phyloP scores from a whole-genome alignment of 2,888 invertebrate genomes.

The Bhutanitis thaidina region DNA sequence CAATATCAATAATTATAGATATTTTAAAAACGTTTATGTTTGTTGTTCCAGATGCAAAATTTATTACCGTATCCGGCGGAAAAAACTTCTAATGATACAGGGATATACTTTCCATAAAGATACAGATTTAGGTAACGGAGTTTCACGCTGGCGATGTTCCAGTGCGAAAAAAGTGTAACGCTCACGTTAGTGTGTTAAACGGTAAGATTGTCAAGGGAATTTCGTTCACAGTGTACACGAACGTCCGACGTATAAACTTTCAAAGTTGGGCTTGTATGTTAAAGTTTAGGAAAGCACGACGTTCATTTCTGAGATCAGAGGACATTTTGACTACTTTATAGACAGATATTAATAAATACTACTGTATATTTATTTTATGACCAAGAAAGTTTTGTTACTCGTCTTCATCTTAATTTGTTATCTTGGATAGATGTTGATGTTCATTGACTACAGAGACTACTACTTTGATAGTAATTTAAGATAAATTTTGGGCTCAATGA shows the following conservation, averaged over 20 bases:
- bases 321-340: background rate
- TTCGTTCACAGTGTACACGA: background rate
- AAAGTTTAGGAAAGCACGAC: background rate
- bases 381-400: too few relatives aligned
- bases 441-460: too few relatives aligned
- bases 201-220: background rate
- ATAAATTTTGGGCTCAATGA: too few relatives aligned
- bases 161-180: constrained; percentile 16
- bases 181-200: background rate
- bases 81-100: background rate
- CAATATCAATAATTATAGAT: background rate
- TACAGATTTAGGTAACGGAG: constrained; percentile 4
- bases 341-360: too few relatives aligned
- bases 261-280: background rate
- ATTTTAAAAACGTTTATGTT: background rate
- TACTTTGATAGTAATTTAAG: too few relatives aligned
- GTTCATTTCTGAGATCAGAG: background rate
- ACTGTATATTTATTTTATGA: too few relatives aligned
- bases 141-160: constrained; percentile 25
- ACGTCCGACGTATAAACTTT: background rate
- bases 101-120: background rate
- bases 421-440: too few relatives aligned
- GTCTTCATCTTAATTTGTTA: too few relatives aligned
- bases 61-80: background rate
- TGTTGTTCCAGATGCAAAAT: background rate